phyloP scores from a whole-genome alignment of 1,140 invertebrate species.

The Caenorhabditis inopinata region DNA sequence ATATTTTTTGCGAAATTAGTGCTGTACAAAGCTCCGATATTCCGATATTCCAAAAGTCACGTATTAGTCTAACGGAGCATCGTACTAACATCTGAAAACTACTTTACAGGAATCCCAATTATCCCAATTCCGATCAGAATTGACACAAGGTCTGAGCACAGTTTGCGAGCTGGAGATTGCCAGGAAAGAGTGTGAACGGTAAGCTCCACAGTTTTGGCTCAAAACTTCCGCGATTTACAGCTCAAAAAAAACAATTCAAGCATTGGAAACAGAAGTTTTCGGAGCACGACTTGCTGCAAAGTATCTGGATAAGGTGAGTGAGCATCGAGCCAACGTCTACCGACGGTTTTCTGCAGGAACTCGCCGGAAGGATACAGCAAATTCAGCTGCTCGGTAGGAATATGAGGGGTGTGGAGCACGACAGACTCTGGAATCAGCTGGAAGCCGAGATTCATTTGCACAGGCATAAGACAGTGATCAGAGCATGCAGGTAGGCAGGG shows the following conservation, averaged over 20 bases:
- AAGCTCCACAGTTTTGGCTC: too few species aligned
- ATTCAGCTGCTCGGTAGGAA: conserved; percentile 77
- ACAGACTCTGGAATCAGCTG: conserved; percentile 80
- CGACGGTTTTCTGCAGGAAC: too few species aligned
- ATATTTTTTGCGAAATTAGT: too few species aligned
- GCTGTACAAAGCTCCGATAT: too few species aligned
- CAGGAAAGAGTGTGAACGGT: conserved; percentile 74
- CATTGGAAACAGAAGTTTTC: conserved; percentile 78
- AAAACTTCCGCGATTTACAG: too few species aligned
- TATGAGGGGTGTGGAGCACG: conserved; percentile 76
- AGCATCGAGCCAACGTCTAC: too few species aligned
- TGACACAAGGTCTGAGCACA: conserved; percentile 67
- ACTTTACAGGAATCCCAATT: conserved; percentile 69
- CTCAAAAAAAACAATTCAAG: conserved; percentile 75
- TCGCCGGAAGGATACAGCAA: conserved; percentile 83
- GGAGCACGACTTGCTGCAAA: conserved; percentile 80
- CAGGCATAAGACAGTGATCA: conserved; percentile 69
- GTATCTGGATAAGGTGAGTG: conserved; percentile 76
- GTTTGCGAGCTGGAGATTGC: conserved; percentile 74
- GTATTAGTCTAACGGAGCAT: too few species aligned
- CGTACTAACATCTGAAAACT: too few species aligned
- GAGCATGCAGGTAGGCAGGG: conserved; percentile 55
- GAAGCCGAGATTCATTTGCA: conserved; percentile 83
- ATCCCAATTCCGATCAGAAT: conserved; percentile 67
- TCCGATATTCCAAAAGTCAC: too few species aligned